These are phyloP conservation scores for Drosophila prosaltans DNA, from an alignment of 1,140 invertebrate genomes.

Conservation along the genomic window DNA sequence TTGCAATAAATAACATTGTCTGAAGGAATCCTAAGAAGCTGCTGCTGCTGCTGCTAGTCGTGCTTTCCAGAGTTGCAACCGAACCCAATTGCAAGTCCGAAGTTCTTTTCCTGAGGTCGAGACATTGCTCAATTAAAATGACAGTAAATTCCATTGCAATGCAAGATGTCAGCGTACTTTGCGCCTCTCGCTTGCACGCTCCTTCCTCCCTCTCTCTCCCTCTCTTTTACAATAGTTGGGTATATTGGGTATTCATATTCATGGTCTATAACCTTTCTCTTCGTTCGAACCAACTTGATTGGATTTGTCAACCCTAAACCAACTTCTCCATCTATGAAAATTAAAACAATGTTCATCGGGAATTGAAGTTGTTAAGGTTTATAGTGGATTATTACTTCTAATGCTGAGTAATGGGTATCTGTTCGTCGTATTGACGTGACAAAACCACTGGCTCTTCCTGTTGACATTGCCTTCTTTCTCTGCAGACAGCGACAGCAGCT, in stretches of 20 bases:
- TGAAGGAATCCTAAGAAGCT: slow-evolving; percentile 6
- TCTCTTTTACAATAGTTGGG: background rate
- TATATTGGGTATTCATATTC: too few species aligned
- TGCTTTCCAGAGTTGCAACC: background rate
- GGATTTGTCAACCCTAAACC: too few species aligned
- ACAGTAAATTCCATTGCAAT: slow-evolving; percentile 79
- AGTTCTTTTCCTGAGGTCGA: background rate
- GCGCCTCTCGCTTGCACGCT: slow-evolving; percentile 4
- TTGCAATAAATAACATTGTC: slow-evolving; percentile 61
- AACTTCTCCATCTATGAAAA: too few species aligned
- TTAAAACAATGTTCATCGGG: too few species aligned
- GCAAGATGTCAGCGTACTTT: slow-evolving; percentile 45
- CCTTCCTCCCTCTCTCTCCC: background rate
- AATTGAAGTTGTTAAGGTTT: too few species aligned
- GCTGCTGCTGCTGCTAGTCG: background rate
- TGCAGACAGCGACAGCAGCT: slow-evolving; percentile 49
- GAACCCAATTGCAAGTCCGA: background rate
- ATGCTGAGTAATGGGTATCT: background rate
- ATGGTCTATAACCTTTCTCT: too few species aligned
- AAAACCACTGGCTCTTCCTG: background rate
- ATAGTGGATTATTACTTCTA: background rate
- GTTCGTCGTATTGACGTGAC: background rate
- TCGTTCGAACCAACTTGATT: too few species aligned
- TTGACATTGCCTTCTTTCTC: slow-evolving; percentile 57
- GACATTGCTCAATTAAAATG: slow-evolving; percentile 73